These are phyloP conservation scores for Zygaena filipendulae DNA, from an alignment of 2,888 invertebrate genomes.

Conservation along the genomic window DNA sequence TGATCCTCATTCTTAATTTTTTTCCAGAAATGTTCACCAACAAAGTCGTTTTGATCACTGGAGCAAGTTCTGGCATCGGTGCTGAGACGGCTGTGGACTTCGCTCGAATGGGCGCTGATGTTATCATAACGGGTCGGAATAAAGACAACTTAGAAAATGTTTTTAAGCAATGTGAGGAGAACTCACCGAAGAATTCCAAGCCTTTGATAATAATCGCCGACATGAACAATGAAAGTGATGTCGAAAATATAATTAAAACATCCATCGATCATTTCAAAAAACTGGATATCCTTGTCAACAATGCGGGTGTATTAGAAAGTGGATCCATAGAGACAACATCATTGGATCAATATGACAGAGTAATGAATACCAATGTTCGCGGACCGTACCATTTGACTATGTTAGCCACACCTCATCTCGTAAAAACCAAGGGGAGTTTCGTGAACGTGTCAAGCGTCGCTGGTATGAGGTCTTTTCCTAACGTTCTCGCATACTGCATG, in stretches of 20 bases:
- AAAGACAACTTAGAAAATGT: slow-evolving; percentile 70
- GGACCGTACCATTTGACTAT: slow-evolving; percentile 78
- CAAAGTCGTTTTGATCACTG: slow-evolving; percentile 69
- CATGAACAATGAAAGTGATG: slow-evolving; percentile 72
- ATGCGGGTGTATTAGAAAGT: slow-evolving; percentile 79
- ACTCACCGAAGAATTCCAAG: slow-evolving; percentile 26
- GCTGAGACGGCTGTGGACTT: slow-evolving; percentile 73
- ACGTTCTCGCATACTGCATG: slow-evolving; percentile 83
- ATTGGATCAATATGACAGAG: slow-evolving; percentile 81
- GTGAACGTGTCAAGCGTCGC: slow-evolving; percentile 92
- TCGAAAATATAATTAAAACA: slow-evolving; percentile 68
- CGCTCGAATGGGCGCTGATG: slow-evolving; percentile 66
- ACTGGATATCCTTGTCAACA: slow-evolving; percentile 82
- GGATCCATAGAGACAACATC: slow-evolving; percentile 83
- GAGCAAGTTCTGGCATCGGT: slow-evolving; percentile 78
- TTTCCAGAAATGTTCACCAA: slow-evolving; percentile 54
- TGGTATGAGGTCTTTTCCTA: slow-evolving; percentile 84
- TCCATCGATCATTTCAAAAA: slow-evolving; percentile 73
- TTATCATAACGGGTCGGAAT: slow-evolving; percentile 74
- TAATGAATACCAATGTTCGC: slow-evolving; percentile 86
- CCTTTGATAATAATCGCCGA: slow-evolving; percentile 69
- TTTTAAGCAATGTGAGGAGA: slow-evolving; percentile 56
- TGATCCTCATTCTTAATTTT: too few relatives aligned
- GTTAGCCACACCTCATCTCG: slow-evolving; percentile 82
- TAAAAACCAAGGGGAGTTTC: slow-evolving; percentile 79